A percentile compares a stretch with the other conserved stretches of the same genome.
phyloP scores from a whole-genome alignment of 2,888 invertebrate genomes.

The Hetaerina titia region DNA sequence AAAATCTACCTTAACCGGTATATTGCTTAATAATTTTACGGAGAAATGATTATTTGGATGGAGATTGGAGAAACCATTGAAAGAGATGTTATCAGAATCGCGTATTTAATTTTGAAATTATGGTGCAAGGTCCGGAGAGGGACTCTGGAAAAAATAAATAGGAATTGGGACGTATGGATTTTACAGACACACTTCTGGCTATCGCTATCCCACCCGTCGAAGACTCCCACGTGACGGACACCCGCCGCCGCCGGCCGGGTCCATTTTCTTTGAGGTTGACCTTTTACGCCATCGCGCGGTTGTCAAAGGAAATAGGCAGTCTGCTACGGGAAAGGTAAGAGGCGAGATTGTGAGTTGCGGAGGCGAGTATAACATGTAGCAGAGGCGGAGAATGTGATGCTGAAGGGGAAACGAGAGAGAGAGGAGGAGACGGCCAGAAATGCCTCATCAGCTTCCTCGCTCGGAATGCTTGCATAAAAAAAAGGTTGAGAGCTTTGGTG shows the following conservation, averaged over 20 bases:
- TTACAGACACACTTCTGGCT: background rate
- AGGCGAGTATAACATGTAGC: background rate
- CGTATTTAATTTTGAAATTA: too few relatives aligned
- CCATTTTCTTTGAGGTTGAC: constrained; percentile 24
- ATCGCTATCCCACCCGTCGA: background rate
- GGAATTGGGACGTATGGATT: too few relatives aligned
- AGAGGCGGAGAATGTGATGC: background rate
- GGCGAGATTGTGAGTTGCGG: background rate
- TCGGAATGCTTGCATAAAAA: background rate
- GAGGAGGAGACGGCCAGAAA: background rate
- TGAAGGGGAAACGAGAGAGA: background rate
- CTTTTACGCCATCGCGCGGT: constrained; percentile 36
- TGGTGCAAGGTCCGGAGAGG: too few relatives aligned
- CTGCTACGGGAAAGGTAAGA: background rate
- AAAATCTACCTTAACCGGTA: too few relatives aligned
- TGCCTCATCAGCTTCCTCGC: background rate
- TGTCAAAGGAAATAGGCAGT: background rate
- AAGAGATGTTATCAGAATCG: too few relatives aligned
- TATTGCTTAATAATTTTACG: too few relatives aligned
- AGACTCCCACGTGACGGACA: too few relatives aligned
- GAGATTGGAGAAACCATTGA: too few relatives aligned
- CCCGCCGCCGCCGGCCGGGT: background rate
- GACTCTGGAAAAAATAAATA: too few relatives aligned
- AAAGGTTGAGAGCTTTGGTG: background rate
- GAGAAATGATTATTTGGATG: too few relatives aligned